Evolutionary conservation across 2,888 invertebrate species (phyloP), one percentile per base, ranked within the genome.

Genomic region (Iphiclides podalirius): DNA sequence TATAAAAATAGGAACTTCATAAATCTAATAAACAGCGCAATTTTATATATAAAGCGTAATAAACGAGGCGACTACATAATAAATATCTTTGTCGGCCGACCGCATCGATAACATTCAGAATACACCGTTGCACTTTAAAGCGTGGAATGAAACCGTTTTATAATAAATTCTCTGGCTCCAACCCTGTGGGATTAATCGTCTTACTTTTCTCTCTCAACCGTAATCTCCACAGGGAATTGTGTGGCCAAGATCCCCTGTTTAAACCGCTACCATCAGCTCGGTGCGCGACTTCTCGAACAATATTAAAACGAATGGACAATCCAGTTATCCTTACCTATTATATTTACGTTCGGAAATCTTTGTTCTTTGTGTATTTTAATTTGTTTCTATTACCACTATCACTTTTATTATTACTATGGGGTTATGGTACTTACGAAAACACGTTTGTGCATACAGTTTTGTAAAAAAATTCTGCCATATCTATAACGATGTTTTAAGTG

Each of bases 181-280:
- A 74, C 75, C 78, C 78, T 70, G 70, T 70, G 83, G 86, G 82
- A 87, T 87, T 86, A 87, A 85, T 86, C 84, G 84, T 79, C 85
- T 84, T 84, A 83, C 83, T 86, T 86, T 84, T 82, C 81, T 83
- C 82, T 81, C 80, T 73, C 72, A 60, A 61, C 71, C 70, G 70
- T 84, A 81, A 87, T 83, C 82, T 84, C 75, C 76, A 66, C 68
- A 72, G 83, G 79, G 83, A 81, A 82, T 84, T 80, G 79, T 83
- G 79, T 75, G 80, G 77, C 77, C 70, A 79, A 72, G 71, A 77
- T 72, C 66, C 61, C 65, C 68, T 71, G 67, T 64, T 67, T 63
- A 54, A 44, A 54, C 74, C 74, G 60, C 71, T 75, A 74, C 80
- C 65, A 74, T 54, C 63, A 56, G 61, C 55, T 57, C 56, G 55